Base-by-base conservation (phyloP, 2,113 vertebrate genomes). In the Tauraco erythrolophus region DNA sequence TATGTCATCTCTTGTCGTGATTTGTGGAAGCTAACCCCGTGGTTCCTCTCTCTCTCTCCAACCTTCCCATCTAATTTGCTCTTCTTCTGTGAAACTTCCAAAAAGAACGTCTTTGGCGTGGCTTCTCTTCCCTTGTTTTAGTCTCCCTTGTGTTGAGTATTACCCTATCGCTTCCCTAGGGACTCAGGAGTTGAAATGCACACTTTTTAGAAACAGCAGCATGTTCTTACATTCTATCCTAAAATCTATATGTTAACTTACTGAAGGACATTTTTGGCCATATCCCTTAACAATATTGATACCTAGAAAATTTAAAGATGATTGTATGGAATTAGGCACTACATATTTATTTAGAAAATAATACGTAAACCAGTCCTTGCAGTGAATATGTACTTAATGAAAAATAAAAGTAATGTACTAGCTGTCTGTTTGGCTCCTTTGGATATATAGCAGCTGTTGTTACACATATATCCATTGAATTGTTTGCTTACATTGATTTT, bases 351-450 rank as follows among this genome's bases (percentile, higher is more conserved):
- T 62, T 76, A 41, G 57, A 56, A 62, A 91, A 35, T 56, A 64
- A n/a, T 9, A 41, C 0, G 1, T 45, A 37, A 56, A 54, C 0
- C 1, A 14, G 4, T 61, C 31, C 58, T 81, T 82, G 28, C 37
- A 68, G 48, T 41, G 64, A 51, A 53, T 24, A 41, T 31, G 16
- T 8, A 37, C 7, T 19, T 64, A 54, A 37, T 31, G n/a, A 41
- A 71, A 65, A 92, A 27, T 2, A 43, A 56, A 87, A 51, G 33
- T 21, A 10, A 9, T 23, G 3, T 50, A 8, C 10, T 45, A 57
- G 3, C 58, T 81, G 27, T 65, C 16, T 33, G 4, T 14, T 57
- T 72, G 18, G 16, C 31, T 69, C 0, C 39, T 83, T 41, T 46
- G n/a, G 17, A 9, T 50, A 31, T 50, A 1, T 37, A 58, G 4